Evolutionary conservation across 2,888 invertebrate species (phyloP), one percentile per base, ranked within the genome.

Genomic region (Pardosa pseudoannulata): DNA sequence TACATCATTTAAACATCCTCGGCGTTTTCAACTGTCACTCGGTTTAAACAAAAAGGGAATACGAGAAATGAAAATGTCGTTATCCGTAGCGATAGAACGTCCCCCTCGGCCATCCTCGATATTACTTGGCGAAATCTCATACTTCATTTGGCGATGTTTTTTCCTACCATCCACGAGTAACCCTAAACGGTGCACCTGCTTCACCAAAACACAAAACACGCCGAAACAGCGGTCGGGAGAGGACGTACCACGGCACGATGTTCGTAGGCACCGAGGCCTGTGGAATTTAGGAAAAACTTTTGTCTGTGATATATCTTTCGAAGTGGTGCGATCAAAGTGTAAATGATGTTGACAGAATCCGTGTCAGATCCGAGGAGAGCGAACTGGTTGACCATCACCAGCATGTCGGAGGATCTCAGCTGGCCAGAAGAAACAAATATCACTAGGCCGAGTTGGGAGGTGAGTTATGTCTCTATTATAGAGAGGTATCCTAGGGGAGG

Each of bases 381-480:
- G 27, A 87, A 87, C 39, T 87, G 86, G 86, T 39, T 87, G 68
- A 87, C 86, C 46, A 87, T 87, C 23, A 73, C 72, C 11, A 80
- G 86, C 32, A 87, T 87, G 86, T 74, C 79, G 5, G 86, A 87
- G 32, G 86, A 87, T 71, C 56, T 87, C 46, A 80, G 64, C 27
- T 80, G 87, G 87, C 78, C 87, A 16, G 87, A 87, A 46, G 87
- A 87, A 11, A 41, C 36, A 11, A 79, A 64, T 39, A 87, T 76
- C 1, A 67, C 87, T 29, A 81, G 87, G 23, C 87, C 87, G 6
- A 78, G 65, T n/a, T 87, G 87, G 87, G 87, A 87, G 67, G 87
- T 87, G 67, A 78, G 81, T 62, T 28, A 29, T 56, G 56, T 23
- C 3, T 56, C 23, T 36, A n/a, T n/a, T n/a, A n/a, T n/a, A n/a